Percentiles rank a stretch among this genome's conserved stretches.
Evolutionary conservation across 2,888 invertebrate species (phyloP).

Genomic region (Cyclophora albipunctata): DNA sequence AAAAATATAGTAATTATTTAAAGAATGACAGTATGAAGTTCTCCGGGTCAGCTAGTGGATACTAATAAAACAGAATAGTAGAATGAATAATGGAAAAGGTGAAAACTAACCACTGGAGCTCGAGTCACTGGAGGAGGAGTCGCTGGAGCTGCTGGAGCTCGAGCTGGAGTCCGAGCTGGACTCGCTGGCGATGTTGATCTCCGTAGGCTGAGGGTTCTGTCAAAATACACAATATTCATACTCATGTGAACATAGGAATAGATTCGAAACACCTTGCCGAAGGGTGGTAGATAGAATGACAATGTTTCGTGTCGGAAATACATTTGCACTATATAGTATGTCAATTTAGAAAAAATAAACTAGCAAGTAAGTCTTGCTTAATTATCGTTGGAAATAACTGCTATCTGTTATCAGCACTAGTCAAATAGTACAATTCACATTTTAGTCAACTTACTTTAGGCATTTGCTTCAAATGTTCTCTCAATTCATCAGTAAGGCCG

Average conservation of each 20-base stretch:
- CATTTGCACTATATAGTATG: too few relatives aligned
- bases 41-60: background rate
- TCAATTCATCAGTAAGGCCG: constrained; percentile 93
- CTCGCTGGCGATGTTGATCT: constrained; percentile 52
- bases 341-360: too few relatives aligned
- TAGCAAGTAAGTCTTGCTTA: too few relatives aligned
- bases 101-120: constrained; percentile 47
- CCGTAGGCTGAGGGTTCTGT: constrained; percentile 56
- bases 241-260: background rate
- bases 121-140: constrained; percentile 50
- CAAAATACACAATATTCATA: constrained; percentile 9
- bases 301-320: too few relatives aligned
- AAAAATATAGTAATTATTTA: too few relatives aligned
- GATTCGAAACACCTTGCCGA: too few relatives aligned
- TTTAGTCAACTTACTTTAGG: constrained; percentile 74
- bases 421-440: too few relatives aligned
- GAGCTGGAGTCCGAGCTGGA: constrained; percentile 56
- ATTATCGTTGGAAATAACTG: too few relatives aligned
- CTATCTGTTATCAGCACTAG: background rate
- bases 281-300: too few relatives aligned
- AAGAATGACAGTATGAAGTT: background rate
- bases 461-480: constrained; percentile 89
- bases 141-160: constrained; percentile 45
- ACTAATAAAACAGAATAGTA: background rate
- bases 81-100: too few relatives aligned